Conservation (phyloP, 2,797 vertebrate genomes). For the Spheniscus humboldti region DNA sequence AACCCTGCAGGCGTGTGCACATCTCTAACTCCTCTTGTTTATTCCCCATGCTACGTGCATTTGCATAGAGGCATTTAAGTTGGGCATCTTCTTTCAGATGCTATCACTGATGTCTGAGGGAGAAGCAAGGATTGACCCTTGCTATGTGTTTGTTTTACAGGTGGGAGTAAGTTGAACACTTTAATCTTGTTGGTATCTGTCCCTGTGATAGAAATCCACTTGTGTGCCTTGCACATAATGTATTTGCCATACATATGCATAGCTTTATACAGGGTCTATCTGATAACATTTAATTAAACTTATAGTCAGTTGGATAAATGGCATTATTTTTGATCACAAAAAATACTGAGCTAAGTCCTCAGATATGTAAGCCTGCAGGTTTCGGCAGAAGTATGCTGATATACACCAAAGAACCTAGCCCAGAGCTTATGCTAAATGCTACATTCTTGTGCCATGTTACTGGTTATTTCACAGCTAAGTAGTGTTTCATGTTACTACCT, state of each 20-base stretch:
- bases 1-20: too few species aligned
- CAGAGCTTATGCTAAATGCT: background rate
- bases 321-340: background rate
- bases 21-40: too few species aligned
- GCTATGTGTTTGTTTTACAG: background rate
- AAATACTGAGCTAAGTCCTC: background rate
- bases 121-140: background rate
- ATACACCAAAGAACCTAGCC: background rate
- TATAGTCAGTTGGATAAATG: background rate
- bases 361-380: background rate
- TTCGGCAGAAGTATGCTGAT: background rate
- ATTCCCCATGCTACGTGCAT: too few species aligned
- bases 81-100: background rate
- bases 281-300: background rate
- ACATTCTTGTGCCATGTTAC: background rate
- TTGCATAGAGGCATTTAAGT: too few species aligned
- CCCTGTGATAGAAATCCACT: background rate
- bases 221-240: background rate
- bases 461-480: background rate
- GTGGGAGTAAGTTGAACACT: background rate
- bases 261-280: background rate
- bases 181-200: background rate
- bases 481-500: background rate
- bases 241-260: background rate
- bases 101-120: background rate